These are phyloP conservation scores for Rhodinocichla rosea DNA, from an alignment of 2,113 vertebrate species.

Conservation along the genomic window DNA sequence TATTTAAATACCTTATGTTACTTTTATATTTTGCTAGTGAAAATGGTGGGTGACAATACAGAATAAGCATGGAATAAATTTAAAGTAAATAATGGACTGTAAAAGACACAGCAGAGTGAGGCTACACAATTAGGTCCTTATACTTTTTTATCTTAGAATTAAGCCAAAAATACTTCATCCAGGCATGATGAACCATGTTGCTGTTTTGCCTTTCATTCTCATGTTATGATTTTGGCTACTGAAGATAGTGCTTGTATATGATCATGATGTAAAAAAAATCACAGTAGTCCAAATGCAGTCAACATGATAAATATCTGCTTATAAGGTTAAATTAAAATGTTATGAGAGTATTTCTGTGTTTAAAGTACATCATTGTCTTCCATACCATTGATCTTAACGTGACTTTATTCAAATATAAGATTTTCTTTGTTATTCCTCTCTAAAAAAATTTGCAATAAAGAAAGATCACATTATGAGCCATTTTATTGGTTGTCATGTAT, in stretches of 20 bases:
- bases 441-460: neutral
- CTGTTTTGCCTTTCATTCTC: neutral
- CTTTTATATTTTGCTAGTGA: neutral
- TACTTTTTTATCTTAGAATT: neutral
- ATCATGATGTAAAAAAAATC: neutral
- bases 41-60: neutral
- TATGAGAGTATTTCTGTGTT: neutral
- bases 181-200: neutral
- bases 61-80: neutral
- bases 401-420: neutral
- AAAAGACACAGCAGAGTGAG: neutral
- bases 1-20: neutral
- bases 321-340: neutral
- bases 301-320: neutral
- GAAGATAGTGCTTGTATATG: neutral
- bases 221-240: neutral
- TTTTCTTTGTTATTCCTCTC: neutral
- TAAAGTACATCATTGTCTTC: neutral
- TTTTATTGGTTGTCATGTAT: slow-evolving; percentile 1
- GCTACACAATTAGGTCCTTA: neutral
- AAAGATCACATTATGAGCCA: neutral
- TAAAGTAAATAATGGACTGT: neutral
- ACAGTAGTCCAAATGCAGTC: neutral
- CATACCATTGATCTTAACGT: neutral
- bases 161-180: neutral